Conservation (phyloP, 2,888 invertebrate genomes). For the Adelphocoris suturalis region DNA sequence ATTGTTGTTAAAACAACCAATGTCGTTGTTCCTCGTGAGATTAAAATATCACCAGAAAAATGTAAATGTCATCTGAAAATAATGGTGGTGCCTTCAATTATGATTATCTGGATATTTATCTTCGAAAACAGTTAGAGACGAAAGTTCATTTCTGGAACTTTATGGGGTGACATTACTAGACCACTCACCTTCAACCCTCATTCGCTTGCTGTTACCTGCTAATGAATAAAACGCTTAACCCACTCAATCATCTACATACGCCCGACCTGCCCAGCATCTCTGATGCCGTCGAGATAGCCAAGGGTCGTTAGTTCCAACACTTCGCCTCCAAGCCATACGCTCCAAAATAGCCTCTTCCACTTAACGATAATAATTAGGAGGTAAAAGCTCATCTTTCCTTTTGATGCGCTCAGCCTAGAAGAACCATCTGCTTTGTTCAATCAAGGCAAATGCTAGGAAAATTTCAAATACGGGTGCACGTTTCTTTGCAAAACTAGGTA, state of each 20-base stretch:
- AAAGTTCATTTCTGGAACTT: background rate
- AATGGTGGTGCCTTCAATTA: no score
- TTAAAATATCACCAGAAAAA: no score
- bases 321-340: background rate
- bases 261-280: conserved; percentile 4
- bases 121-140: background rate
- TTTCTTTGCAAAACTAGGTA: no score
- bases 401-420: background rate
- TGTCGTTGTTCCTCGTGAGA: no score
- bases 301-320: conserved; percentile 30
- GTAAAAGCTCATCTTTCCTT: conserved; percentile 14
- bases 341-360: conserved; percentile 24
- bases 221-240: conserved; percentile 42
- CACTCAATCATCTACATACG: conserved; percentile 39
- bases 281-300: conserved; percentile 26
- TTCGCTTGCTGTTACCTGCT: conserved; percentile 20
- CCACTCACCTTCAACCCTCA: conserved; percentile 39
- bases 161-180: conserved; percentile 8
- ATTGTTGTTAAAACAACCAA: no score
- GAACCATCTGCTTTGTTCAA: no score
- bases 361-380: conserved; percentile 24
- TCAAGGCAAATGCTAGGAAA: no score
- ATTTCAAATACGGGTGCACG: no score
- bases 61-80: no score
- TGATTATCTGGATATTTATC: no score